Conservation (phyloP, 2,113 vertebrate species). For the Taurulus bubalis region DNA sequence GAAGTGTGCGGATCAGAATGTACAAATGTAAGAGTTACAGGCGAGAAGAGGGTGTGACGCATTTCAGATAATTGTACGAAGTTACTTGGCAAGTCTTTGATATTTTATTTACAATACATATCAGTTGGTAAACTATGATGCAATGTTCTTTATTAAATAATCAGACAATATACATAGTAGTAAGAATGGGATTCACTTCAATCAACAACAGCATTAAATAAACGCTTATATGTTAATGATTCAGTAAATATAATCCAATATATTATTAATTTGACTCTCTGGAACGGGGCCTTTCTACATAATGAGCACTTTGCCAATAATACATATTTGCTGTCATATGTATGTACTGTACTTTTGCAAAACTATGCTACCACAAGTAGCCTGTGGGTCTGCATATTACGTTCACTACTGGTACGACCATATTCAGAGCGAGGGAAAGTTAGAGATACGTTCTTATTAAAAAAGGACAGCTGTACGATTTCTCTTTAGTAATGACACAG, state of each 20-base stretch:
- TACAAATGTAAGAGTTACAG: background rate
- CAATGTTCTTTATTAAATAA: background rate
- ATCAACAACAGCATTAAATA: background rate
- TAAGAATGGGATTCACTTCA: background rate
- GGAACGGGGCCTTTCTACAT: background rate
- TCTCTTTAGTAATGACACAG: background rate
- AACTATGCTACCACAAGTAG: background rate
- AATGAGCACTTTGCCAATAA: background rate
- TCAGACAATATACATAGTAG: background rate
- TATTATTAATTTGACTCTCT: background rate
- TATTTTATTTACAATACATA: background rate
- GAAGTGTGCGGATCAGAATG: background rate
- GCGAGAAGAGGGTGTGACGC: background rate
- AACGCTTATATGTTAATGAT: background rate
- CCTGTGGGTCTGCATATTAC: background rate
- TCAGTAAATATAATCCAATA: background rate
- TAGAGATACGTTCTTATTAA: background rate
- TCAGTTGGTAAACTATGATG: background rate
- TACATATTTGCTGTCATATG: background rate
- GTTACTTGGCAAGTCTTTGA: background rate
- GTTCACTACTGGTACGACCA: background rate
- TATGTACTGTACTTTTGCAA: background rate
- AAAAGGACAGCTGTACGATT: background rate
- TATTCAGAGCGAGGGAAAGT: background rate
- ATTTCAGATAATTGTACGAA: background rate